Percentiles rank a stretch among this genome's conserved stretches.
phyloP scores from a whole-genome alignment of 2,113 vertebrate genomes.

The Garra rufa region DNA sequence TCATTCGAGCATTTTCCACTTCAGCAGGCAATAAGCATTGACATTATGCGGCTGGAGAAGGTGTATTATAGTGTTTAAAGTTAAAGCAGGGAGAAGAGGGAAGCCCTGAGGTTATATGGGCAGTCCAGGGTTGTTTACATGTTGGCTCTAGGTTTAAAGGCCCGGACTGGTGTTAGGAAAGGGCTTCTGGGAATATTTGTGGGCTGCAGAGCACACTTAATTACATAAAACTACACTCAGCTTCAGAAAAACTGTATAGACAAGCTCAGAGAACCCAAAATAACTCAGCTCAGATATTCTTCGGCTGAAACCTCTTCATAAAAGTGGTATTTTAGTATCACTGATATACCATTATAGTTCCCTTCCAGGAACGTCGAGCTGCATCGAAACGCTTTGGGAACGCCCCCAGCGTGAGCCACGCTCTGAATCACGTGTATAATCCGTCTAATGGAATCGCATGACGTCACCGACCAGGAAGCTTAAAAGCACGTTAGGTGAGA shows the following conservation, averaged over 20 bases:
- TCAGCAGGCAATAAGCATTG: background rate
- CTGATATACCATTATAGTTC: background rate
- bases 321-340: background rate
- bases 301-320: background rate
- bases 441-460: too few relatives aligned
- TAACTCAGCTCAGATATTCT: background rate
- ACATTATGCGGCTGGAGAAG: background rate
- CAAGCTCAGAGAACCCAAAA: background rate
- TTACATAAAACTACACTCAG: constrained; percentile 3
- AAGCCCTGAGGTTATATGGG: background rate
- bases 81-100: background rate
- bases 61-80: background rate
- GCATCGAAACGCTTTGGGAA: too few relatives aligned
- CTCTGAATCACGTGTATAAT: too few relatives aligned
- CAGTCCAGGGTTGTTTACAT: background rate
- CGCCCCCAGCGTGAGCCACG: too few relatives aligned
- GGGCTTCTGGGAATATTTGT: constrained; percentile 19
- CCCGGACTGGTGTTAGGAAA: background rate
- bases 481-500: too few relatives aligned
- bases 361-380: too few relatives aligned
- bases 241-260: background rate
- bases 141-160: constrained; percentile 3
- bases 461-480: too few relatives aligned
- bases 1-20: constrained; percentile 17
- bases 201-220: background rate